Evolutionary conservation across 2,797 vertebrate species (phyloP), one percentile per base, ranked within the genome.

Genomic region (Lutjanus campechanus): DNA sequence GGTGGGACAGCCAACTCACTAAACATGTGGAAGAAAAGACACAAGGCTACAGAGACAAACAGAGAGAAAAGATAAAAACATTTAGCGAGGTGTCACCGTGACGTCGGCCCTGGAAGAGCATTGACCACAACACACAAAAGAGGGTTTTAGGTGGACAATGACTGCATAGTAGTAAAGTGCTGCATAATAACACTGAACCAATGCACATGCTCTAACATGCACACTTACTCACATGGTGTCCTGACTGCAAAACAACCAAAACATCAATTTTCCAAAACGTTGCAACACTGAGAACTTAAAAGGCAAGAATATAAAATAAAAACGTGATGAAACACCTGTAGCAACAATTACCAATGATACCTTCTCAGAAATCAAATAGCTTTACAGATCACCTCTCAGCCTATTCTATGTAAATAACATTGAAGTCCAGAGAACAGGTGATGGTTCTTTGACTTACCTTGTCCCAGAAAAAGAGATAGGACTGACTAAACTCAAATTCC

Each of bases 401-500:
- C 19, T 17, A 51, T 17, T 1, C 50, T 19, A 13, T 50, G 7
- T 29, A 71, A 13, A 29, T 3, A 15, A 41, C 25, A 53, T 1
- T 36, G 19, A 11, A 11, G 10, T 60, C 7, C 13, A 36, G 13
- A 15, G 5, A 46, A 15, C 41, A 1, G 1, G 8, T 46, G 50
- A 25, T 63, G 36, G 46, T 22, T 49, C 10, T n/a, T 2, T 1
- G 6, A 11, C 78, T 91, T 88, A 96, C 98, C 98, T 99, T 99
- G 90, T 99, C 98, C 98, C 98, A 99, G 95, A 98, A 99, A 91
- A 99, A 99, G 49, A 99, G 95, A 80, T 99, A 98, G 1, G 98
- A 96, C 86, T 99, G 98, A 94, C 98, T 99, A 94, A 99, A 99
- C 89, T 99, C 98, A 95, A 99, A 99, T 94, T 99, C 98, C 90